These are phyloP conservation scores for Ennomos erosarius DNA, from an alignment of 2,888 invertebrate genomes.

Conservation along the genomic window DNA sequence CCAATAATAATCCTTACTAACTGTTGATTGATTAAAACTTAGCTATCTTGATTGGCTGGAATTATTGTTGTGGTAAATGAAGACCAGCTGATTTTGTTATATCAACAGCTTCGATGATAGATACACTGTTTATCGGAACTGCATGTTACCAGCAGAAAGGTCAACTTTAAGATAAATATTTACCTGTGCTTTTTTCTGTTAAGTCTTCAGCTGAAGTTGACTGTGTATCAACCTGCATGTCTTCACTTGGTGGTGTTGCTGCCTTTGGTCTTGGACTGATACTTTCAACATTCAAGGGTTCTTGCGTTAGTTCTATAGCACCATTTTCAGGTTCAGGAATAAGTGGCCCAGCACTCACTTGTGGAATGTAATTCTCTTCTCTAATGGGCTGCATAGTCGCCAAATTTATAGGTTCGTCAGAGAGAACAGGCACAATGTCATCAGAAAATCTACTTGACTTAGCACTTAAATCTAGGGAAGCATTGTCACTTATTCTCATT, in stretches of 20 bases:
- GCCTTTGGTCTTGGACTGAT: slow-evolving; percentile 51
- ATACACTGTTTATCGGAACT: too few species aligned
- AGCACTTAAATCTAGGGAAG: slow-evolving; percentile 76
- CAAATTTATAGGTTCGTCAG: slow-evolving; percentile 78
- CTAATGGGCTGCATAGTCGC: slow-evolving; percentile 68
- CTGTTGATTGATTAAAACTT: too few species aligned
- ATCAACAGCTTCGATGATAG: too few species aligned
- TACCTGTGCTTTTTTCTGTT: slow-evolving; percentile 73
- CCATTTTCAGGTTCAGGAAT: slow-evolving; percentile 59
- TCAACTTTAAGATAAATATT: neutral
- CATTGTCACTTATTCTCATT: slow-evolving; percentile 65
- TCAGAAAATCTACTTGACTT: slow-evolving; percentile 66
- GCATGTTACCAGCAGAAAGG: too few species aligned
- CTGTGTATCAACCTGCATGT: slow-evolving; percentile 78
- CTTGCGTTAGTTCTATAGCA: slow-evolving; percentile 55
- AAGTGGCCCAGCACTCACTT: slow-evolving; percentile 47
- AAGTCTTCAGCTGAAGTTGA: slow-evolving; percentile 74
- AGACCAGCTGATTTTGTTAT: too few species aligned
- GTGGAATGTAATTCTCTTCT: slow-evolving; percentile 70
- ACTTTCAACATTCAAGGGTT: slow-evolving; percentile 52
- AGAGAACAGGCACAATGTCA: slow-evolving; percentile 60
- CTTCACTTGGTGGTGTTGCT: slow-evolving; percentile 57
- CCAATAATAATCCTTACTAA: too few species aligned
- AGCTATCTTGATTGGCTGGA: too few species aligned
- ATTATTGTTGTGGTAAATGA: too few species aligned